Evolutionary conservation across 2,113 vertebrate species (phyloP), one percentile per base, ranked within the genome.

Genomic region (Xyliphius kryptos): DNA sequence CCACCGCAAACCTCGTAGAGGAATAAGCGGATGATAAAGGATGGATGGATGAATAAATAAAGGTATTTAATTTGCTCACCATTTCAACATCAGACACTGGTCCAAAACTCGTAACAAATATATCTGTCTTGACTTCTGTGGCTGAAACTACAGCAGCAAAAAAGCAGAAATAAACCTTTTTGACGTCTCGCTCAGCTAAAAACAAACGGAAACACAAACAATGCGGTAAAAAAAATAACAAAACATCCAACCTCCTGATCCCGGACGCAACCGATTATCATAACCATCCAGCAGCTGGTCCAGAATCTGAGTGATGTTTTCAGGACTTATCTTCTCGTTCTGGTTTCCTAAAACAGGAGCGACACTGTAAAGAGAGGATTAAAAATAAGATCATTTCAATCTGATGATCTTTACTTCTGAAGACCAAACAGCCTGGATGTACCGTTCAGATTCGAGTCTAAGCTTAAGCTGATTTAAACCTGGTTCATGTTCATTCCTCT

Each of bases 261-360:
- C 92, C 1, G 94, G 94, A 0, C 93, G 81, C 12, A 97, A 80
- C 46, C 92, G 81, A 70, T 94, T 97, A 82, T 97, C 94, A 60
- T 97, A 97, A 40, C 92, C 93, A 66, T 96, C 90, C 65, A 97
- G 80, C 56, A 97, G 82, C 63, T 88, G 80, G 79, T 97, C 92
- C 69, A 97, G 82, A 73, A 92, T 95, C 0, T 82, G 86, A 41
- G 91, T 96, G 72, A 94, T 87, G 66, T 97, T 95, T 70, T 92
- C 87, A 1, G 88, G 90, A 74, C 85, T 87, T 10, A 86, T 74
- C 49, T 80, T 80, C 47, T 61, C 47, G 11, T 38, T 15, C 37
- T 76, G 78, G 68, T 70, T 79, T 56, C 83, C 89, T 63, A 59
- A 61, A 6, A 74, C 77, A 67, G 75, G 59, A 61, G 68, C 78